Evolutionary conservation across 2,888 invertebrate species (phyloP), one percentile per base, ranked within the genome.

Genomic region (Caenorhabditis uteleia): DNA sequence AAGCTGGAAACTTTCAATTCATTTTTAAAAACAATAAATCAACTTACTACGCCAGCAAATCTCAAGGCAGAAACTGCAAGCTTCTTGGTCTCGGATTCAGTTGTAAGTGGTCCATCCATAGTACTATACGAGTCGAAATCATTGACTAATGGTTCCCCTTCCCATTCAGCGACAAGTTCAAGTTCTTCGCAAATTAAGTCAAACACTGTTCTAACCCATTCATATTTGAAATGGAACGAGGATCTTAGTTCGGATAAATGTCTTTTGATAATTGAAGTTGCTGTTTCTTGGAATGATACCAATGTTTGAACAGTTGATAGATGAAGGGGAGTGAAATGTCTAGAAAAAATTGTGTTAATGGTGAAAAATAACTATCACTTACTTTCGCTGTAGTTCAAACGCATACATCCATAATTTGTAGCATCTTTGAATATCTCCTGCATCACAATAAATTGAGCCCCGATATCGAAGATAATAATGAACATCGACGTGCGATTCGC

Each of bases 371-470:
- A 14, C n/a, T n/a, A n/a, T 16, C 18, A 42, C 46, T 36, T 40
- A 75, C 68, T 46, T 44, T 47, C 75, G 76, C 46, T 78, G 77
- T 27, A 78, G 47, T 33, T 70, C 60, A 38, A 95, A 87, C 26
- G 95, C 95, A 86, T 95, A 94, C 85, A 92, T 92, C 95, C 95
- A 95, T 68, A 95, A 87, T 80, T 91, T 90, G 70, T 95, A 92
- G 86, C 95, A 95, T 16, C 82, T 39, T 10, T 65, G 27, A 43
- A 58, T 55, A 27, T 57, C 26, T 31, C 79, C 78, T 46, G 76
- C 53, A 85, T 95, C 95, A 0, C 95, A 95, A 87, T 91, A 94
- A 69, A 94, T 91, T 2, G 94, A 95, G 48, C 95, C 95, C 79
- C 93, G 88, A 85, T 92, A 94, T 18, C 95, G 89, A 3, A 86